Evolutionary conservation across 2,888 invertebrate genomes (phyloP), one percentile per base, ranked within the genome.

Genomic region (Acholoe squamosa): DNA sequence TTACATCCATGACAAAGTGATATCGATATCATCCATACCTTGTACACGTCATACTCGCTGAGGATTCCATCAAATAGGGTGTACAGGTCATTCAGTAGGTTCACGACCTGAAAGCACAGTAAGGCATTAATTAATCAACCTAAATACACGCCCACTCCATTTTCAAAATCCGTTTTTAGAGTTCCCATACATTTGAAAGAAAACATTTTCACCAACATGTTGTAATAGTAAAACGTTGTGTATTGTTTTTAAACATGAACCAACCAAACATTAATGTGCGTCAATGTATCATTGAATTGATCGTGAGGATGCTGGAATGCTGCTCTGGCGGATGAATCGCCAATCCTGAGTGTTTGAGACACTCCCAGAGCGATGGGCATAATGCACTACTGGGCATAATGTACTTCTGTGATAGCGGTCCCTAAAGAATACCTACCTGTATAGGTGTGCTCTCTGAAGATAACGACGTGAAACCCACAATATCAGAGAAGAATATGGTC

Each of bases 391-490:
- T n/a, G n/a, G n/a, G n/a, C n/a, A n/a, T n/a, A n/a, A n/a, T n/a
- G n/a, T n/a, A n/a, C n/a, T n/a, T n/a, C n/a, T n/a, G n/a, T n/a
- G n/a, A n/a, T n/a, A n/a, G n/a, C n/a, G n/a, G n/a, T n/a, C n/a
- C n/a, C n/a, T n/a, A n/a, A n/a, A n/a, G n/a, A n/a, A n/a, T 22
- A 43, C 84, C 16, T 5, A 89, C 89, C 89, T 91, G 94, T 94
- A 96, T 95, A 0, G 96, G 96, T 31, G 96, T 96, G 88, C 95
- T 95, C 76, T 93, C 93, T 0, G 95, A 94, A 0, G 96, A 95
- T 0, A 96, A 92, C 0, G 95, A 93, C 7, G 96, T 96, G 93
- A 96, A 96, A 0, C 96, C 96, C 84, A 96, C 96, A 90, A 96
- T 96, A 92, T 96, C 96, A 12, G 89, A 89, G 93, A 94, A 95